A percentile compares a stretch with the other conserved stretches of the same genome.
These are phyloP conservation scores for Athrips mouffetella DNA, from an alignment of 2,888 invertebrate species.

Conservation along the genomic window DNA sequence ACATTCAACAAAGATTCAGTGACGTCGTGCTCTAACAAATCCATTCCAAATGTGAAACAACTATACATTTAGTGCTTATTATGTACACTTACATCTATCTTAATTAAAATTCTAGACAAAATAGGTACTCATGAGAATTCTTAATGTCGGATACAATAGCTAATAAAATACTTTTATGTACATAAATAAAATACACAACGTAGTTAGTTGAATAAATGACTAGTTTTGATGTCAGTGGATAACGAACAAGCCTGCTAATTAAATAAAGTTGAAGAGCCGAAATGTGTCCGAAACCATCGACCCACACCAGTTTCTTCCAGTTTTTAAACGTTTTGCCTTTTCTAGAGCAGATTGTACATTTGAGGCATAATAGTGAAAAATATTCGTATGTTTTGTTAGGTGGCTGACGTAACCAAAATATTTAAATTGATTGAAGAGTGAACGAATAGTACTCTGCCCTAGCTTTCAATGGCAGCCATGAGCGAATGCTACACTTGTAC, in stretches of 20 bases:
- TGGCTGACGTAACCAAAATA: too few species aligned
- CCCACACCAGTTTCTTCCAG: too few species aligned
- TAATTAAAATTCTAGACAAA: background rate
- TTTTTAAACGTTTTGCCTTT: too few species aligned
- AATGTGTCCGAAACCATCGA: background rate
- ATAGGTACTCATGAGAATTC: background rate
- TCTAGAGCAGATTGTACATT: too few species aligned
- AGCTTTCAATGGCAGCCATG: background rate
- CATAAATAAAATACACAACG: background rate
- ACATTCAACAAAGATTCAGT: constrained; percentile 61
- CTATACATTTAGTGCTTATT: constrained; percentile 1
- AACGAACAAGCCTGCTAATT: constrained; percentile 7
- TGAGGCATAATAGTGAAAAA: too few species aligned
- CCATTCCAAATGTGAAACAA: constrained; percentile 9
- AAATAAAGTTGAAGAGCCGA: background rate
- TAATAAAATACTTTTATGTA: background rate
- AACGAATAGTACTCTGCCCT: too few species aligned
- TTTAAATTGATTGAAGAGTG: too few species aligned
- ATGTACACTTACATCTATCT: constrained; percentile 6
- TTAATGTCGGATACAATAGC: background rate
- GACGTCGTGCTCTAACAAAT: constrained; percentile 35
- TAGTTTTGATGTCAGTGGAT: background rate
- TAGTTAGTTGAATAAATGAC: background rate
- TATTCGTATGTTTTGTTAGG: too few species aligned
- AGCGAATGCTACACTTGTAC: background rate